Evolutionary conservation across 2,888 invertebrate genomes (phyloP).

Genomic region (Laspeyria flexula): DNA sequence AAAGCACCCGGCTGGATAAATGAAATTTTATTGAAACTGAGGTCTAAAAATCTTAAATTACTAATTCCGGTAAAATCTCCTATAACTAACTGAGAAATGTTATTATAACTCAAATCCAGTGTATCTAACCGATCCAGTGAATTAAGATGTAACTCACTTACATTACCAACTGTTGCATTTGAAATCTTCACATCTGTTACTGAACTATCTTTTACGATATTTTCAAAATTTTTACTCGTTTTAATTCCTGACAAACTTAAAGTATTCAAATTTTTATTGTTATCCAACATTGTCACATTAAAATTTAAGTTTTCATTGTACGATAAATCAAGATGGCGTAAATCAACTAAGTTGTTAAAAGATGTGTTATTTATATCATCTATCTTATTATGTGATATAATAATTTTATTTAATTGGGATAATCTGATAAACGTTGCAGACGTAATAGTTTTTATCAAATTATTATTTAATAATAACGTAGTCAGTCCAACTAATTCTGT

Average conservation of each 20-base stretch:
- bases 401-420: conserved; percentile 43
- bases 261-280: conserved; percentile 39
- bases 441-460: conserved; percentile 52
- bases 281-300: conserved; percentile 38
- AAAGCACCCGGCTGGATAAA: conserved; percentile 67
- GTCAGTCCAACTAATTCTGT: conserved; percentile 53
- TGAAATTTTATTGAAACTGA: conserved; percentile 64
- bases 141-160: conserved; percentile 50
- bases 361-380: conserved; percentile 39
- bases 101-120: conserved; percentile 57
- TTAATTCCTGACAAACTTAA: conserved; percentile 58
- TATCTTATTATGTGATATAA: conserved; percentile 56
- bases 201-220: conserved; percentile 24
- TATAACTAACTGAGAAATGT: conserved; percentile 48
- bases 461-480: conserved; percentile 59
- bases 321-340: conserved; percentile 62
- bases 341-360: conserved; percentile 49
- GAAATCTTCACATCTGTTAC: conserved; percentile 52
- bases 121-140: conserved; percentile 43
- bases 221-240: conserved; percentile 44
- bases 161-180: conserved; percentile 48
- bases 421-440: conserved; percentile 47
- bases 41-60: conserved; percentile 53
- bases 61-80: conserved; percentile 52
- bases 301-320: conserved; percentile 56